A percentile compares a stretch with the other conserved stretches of the same genome.
phyloP scores from a whole-genome alignment of 2,888 invertebrate species.

The Nymphalis polychloros region DNA sequence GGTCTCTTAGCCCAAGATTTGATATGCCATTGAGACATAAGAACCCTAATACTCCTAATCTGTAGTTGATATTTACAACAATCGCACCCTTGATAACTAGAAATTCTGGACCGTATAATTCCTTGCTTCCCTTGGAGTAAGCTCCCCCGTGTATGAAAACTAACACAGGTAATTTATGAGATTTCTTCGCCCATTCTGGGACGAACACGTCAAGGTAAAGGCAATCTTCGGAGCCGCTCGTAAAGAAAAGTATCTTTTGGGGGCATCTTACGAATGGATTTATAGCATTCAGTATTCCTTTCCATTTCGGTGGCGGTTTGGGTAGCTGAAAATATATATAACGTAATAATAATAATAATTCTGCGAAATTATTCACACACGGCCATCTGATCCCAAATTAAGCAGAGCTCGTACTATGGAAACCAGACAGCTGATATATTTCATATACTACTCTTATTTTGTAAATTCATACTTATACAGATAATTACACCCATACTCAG shows the following conservation, averaged over 20 bases:
- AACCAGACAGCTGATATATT: too few species aligned
- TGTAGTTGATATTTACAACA: constrained; percentile 66
- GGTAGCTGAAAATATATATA: constrained; percentile 58
- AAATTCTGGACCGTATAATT: constrained; percentile 69
- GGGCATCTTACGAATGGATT: constrained; percentile 57
- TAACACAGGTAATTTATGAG: constrained; percentile 59
- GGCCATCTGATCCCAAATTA: too few species aligned
- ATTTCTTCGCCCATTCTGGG: constrained; percentile 48
- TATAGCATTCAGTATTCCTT: constrained; percentile 57
- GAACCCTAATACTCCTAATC: constrained; percentile 69
- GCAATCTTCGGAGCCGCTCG: constrained; percentile 64
- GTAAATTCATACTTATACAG: too few species aligned
- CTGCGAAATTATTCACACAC: too few species aligned
- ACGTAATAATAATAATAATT: too few species aligned
- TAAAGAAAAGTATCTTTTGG: constrained; percentile 54
- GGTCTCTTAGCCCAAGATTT: constrained; percentile 71
- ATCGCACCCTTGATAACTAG: constrained; percentile 64
- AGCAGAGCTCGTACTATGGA: too few species aligned
- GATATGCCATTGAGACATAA: constrained; percentile 65
- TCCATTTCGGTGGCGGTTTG: constrained; percentile 56
- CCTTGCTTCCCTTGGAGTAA: constrained; percentile 70
- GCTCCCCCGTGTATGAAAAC: constrained; percentile 73
- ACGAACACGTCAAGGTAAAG: constrained; percentile 65
- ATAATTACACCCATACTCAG: too few species aligned
- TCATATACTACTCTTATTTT: too few species aligned